These are phyloP conservation scores for Hemibagrus wyckioides DNA, from an alignment of 2,113 vertebrate genomes.

Conservation along the genomic window DNA sequence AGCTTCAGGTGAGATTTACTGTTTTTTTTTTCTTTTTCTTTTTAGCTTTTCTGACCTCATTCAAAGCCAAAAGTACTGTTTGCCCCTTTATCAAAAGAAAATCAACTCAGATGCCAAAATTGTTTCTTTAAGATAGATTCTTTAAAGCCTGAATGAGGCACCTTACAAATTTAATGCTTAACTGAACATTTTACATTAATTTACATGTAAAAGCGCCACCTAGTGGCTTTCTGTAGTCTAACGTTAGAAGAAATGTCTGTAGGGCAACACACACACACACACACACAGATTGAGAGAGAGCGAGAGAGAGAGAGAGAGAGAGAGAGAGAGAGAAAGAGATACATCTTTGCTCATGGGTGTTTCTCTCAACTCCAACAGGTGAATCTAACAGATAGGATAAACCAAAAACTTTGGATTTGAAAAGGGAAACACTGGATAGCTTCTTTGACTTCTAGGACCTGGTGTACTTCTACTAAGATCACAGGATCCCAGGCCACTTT, in stretches of 20 bases:
- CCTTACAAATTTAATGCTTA: background rate
- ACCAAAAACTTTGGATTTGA: background rate
- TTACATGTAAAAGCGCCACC: background rate
- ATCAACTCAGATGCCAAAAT: background rate
- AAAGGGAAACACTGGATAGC: background rate
- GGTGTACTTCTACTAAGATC: background rate
- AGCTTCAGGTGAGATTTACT: background rate
- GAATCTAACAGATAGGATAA: slow-evolving; percentile 6
- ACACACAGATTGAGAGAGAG: too few species aligned
- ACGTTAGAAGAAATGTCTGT: slow-evolving; percentile 1
- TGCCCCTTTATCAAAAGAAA: background rate
- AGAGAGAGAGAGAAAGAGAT: too few species aligned
- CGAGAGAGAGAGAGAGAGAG: too few species aligned
- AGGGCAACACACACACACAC: background rate
- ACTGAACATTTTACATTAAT: background rate
- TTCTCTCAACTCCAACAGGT: background rate
- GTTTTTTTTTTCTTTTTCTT: too few species aligned
- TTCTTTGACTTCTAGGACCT: background rate
- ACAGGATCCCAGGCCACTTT: background rate
- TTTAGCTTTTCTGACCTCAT: background rate
- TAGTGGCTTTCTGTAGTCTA: background rate
- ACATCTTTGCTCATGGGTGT: background rate
- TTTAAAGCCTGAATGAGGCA: background rate
- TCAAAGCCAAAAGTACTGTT: background rate
- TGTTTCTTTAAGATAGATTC: too few species aligned